Evolutionary conservation across 2,888 invertebrate species (phyloP).

Genomic region (Hedychridium roseum): DNA sequence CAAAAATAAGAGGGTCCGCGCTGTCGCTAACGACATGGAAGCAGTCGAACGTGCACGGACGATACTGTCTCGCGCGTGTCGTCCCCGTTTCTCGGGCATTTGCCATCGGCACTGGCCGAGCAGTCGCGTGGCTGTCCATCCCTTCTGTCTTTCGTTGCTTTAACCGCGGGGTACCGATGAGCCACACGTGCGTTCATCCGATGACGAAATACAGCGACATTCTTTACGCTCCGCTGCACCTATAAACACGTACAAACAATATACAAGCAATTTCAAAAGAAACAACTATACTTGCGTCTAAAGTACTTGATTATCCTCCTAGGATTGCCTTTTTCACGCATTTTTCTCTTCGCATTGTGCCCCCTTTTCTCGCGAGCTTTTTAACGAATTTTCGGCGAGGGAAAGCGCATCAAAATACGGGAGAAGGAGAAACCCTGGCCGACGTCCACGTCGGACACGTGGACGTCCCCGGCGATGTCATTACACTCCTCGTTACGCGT

Average conservation of each 20-base stretch:
- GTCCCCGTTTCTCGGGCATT: conserved; percentile 38
- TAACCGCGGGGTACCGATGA: conserved; percentile 49
- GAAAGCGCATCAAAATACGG: conserved; percentile 32
- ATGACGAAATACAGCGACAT: no score
- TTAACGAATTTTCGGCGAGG: no score
- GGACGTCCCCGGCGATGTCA: conserved; percentile 61
- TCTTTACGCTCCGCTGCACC: no score
- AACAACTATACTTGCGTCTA: no score
- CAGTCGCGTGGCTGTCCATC: conserved; percentile 45
- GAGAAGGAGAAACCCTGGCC: conserved; percentile 14
- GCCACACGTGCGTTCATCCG: conserved; percentile 51
- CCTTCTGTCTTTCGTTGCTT: conserved; percentile 46
- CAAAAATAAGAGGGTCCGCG: conserved; percentile 53
- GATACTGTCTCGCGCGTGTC: conserved; percentile 46
- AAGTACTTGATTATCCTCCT: no score
- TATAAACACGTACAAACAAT: no score
- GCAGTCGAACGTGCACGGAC: conserved; percentile 44
- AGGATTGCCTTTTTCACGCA: no score
- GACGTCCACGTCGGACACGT: conserved; percentile 45
- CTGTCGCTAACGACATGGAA: conserved; percentile 51
- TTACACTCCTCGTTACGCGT: conserved; percentile 61
- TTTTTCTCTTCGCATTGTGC: no score
- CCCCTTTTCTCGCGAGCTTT: no score
- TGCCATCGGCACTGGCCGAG: conserved; percentile 29
- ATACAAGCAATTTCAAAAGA: no score